Evolutionary conservation across 2,113 vertebrate species (phyloP).

Genomic region (Apteryx owenii): DNA sequence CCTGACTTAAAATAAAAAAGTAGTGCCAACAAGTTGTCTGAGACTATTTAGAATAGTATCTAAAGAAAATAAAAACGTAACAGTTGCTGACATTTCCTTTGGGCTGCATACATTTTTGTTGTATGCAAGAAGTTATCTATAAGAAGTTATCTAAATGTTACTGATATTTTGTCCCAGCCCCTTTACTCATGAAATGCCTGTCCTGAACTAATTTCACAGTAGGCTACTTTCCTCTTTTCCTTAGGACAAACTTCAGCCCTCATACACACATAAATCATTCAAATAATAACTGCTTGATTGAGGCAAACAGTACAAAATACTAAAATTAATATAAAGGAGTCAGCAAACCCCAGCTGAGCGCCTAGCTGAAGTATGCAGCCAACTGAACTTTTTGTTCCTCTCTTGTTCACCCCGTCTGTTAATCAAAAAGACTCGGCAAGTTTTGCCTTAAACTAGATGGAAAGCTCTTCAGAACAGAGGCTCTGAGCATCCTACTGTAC

Average conservation of each 20-base stretch:
- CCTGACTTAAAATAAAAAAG: not conserved
- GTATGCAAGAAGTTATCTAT: no score
- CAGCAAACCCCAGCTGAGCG: not conserved
- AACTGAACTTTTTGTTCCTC: not conserved
- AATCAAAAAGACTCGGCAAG: not conserved
- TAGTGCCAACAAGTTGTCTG: not conserved
- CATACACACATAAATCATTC: not conserved
- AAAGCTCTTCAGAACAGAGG: not conserved
- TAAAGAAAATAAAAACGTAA: not conserved
- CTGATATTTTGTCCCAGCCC: not conserved
- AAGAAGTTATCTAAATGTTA: not conserved
- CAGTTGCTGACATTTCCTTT: not conserved
- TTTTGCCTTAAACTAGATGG: not conserved
- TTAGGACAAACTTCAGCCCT: not conserved
- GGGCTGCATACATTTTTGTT: not conserved
- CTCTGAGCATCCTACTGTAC: not conserved
- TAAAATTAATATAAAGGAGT: slow-evolving; percentile 11
- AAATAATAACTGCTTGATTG: not conserved
- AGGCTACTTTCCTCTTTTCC: not conserved
- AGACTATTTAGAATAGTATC: not conserved
- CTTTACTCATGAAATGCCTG: not conserved
- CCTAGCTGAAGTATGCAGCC: not conserved
- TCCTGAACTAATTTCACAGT: not conserved
- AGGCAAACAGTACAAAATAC: not conserved
- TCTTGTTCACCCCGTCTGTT: not conserved